phyloP scores from a whole-genome alignment of 35 echinoderm and acorn worm species.

The Stichopus chloronotus region DNA sequence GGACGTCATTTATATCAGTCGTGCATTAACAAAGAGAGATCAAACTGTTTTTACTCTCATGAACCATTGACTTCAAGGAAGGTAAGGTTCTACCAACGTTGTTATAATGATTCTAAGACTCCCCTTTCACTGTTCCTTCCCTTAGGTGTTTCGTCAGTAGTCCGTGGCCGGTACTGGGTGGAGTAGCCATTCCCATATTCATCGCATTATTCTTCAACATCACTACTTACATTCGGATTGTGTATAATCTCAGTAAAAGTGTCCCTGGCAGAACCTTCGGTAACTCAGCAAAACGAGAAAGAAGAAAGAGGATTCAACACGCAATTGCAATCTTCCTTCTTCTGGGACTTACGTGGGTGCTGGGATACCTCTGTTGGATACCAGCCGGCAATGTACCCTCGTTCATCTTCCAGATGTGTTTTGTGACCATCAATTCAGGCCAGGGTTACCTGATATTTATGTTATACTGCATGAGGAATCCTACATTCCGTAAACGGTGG shows the following conservation, averaged over 20 bases:
- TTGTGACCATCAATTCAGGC: conserved; percentile 19
- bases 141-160: conserved; percentile 15
- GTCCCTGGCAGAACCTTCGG: not conserved
- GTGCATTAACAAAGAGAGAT: no score
- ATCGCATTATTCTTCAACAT: not conserved
- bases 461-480: conserved; percentile 55
- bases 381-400: not conserved
- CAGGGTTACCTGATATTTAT: conserved; percentile 55
- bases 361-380: conserved; percentile 48
- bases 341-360: conserved; percentile 32
- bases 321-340: conserved; percentile 39
- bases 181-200: conserved; percentile 15
- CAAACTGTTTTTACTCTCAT: no score
- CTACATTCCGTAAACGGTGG: conserved; percentile 33
- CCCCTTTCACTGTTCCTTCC: not conserved
- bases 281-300: not conserved
- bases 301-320: conserved; percentile 23
- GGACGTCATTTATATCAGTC: no score
- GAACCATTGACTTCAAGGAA: no score
- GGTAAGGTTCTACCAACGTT: no score
- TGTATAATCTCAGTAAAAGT: not conserved
- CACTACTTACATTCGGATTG: not conserved
- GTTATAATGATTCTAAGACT: no score
- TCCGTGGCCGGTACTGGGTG: conserved; percentile 13
- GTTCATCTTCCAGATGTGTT: conserved; percentile 39